phyloP scores from a whole-genome alignment of 1,140 invertebrate species.

The Pissodes strobi region DNA sequence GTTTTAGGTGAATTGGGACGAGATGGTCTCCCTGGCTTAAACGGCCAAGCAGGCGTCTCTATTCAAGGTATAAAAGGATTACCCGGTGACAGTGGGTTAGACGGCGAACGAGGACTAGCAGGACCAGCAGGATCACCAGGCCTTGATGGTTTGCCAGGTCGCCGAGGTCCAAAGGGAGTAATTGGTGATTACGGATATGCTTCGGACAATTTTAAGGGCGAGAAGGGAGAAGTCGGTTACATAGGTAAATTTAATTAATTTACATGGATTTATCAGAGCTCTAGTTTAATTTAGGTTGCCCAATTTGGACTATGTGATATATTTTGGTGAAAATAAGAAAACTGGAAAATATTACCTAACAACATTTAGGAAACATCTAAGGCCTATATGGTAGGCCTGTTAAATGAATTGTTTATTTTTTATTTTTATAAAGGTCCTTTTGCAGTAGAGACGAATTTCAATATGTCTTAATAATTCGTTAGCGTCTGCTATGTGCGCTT shows the following conservation, averaged over 20 bases:
- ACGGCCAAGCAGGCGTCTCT: slow-evolving; percentile 65
- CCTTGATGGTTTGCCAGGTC: slow-evolving; percentile 60
- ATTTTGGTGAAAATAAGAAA: too few relatives aligned
- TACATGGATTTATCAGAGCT: too few relatives aligned
- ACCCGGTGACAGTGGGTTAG: slow-evolving; percentile 58
- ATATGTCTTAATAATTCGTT: too few relatives aligned
- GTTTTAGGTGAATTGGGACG: slow-evolving; percentile 62
- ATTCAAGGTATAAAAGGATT: slow-evolving; percentile 62
- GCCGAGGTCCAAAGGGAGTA: slow-evolving; percentile 57
- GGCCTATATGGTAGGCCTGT: too few relatives aligned
- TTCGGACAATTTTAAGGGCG: slow-evolving; percentile 56
- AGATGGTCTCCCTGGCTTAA: slow-evolving; percentile 62
- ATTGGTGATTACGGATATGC: slow-evolving; percentile 55
- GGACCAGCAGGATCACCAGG: slow-evolving; percentile 52
- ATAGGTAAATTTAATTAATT: slow-evolving; percentile 22
- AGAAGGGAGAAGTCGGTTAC: slow-evolving; percentile 54
- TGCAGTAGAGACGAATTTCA: too few relatives aligned
- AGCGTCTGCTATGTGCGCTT: too few relatives aligned
- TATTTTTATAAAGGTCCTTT: too few relatives aligned
- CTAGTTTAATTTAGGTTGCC: too few relatives aligned
- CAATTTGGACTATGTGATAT: too few relatives aligned
- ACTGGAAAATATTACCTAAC: too few relatives aligned
- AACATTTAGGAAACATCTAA: too few relatives aligned
- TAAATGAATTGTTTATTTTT: too few relatives aligned
- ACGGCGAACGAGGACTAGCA: slow-evolving; percentile 42